Percentiles rank a stretch among this genome's conserved stretches.
Conservation (phyloP, 2,113 vertebrate genomes). For the Hippocampus comes region DNA sequence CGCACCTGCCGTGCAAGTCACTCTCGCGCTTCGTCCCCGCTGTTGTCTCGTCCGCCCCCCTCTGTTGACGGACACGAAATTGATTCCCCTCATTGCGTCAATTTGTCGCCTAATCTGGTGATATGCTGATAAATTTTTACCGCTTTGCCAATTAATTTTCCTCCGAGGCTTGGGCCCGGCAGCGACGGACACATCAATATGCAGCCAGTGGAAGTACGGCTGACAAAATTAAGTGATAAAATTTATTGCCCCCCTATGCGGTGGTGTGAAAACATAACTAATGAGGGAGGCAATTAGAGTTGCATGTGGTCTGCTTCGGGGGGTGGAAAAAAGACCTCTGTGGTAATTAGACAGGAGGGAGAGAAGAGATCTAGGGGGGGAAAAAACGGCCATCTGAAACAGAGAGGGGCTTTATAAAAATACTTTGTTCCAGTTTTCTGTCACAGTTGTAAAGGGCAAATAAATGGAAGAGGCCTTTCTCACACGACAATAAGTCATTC, state of each 20-base stretch:
- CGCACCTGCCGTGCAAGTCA: conserved; percentile 69
- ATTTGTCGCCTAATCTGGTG: conserved; percentile 79
- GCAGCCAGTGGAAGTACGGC: conserved; percentile 61
- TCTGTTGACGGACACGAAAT: conserved; percentile 71
- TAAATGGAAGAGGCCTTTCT: conserved; percentile 39
- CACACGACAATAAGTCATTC: conserved; percentile 42
- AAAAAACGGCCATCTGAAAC: conserved; percentile 61
- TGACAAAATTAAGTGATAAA: conserved; percentile 83
- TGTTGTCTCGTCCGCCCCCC: conserved; percentile 51
- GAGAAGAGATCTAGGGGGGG: conserved; percentile 52
- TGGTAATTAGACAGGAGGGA: conserved; percentile 68
- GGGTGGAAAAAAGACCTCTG: conserved; percentile 65
- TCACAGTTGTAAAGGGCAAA: conserved; percentile 43
- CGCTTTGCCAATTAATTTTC: conserved; percentile 81
- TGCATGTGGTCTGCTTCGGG: conserved; percentile 75
- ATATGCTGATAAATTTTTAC: conserved; percentile 78
- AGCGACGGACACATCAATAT: conserved; percentile 70
- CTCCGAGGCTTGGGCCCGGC: conserved; percentile 69
- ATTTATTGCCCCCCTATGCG: conserved; percentile 77
- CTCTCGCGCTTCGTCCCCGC: conserved; percentile 62
- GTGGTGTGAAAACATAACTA: conserved; percentile 79
- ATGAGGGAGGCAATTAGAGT: conserved; percentile 80
- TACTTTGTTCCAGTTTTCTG: conserved; percentile 48
- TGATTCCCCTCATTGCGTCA: conserved; percentile 80
- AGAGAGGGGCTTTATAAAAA: conserved; percentile 39